Conservation (phyloP, 2,797 vertebrate species). For the Astyanax mexicanus region DNA sequence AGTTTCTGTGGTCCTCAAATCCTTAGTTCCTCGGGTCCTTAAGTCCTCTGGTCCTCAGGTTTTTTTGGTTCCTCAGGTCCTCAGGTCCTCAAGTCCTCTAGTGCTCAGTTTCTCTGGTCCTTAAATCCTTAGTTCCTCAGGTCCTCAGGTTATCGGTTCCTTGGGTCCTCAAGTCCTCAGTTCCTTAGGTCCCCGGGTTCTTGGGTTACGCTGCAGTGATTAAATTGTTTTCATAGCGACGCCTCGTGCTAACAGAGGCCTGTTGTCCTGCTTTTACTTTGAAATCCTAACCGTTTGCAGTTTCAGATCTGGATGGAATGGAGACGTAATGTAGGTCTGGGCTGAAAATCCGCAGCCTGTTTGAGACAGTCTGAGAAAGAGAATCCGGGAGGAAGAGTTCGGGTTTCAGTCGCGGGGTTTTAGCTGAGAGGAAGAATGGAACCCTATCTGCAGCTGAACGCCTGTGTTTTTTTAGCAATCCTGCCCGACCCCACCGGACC, state of each 20-base stretch:
- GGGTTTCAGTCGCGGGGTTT: conserved; percentile 54
- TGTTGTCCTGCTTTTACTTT: conserved; percentile 41
- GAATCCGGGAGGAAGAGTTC: conserved; percentile 43
- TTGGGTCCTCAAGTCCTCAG: too few relatives aligned
- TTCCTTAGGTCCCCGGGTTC: too few relatives aligned
- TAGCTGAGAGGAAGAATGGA: conserved; percentile 49
- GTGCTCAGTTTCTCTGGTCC: too few relatives aligned
- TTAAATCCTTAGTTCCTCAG: too few relatives aligned
- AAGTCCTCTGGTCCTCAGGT: too few relatives aligned
- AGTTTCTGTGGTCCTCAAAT: too few relatives aligned
- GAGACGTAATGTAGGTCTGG: conserved; percentile 38
- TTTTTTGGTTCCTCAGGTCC: too few relatives aligned
- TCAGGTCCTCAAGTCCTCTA: too few relatives aligned
- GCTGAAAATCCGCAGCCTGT: conserved; percentile 58
- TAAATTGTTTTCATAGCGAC: conserved; percentile 42
- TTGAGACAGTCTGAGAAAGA: conserved; percentile 52
- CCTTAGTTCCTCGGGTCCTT: too few relatives aligned
- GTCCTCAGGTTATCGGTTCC: too few relatives aligned
- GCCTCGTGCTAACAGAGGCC: conserved; percentile 32
- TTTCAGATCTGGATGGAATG: conserved; percentile 45
- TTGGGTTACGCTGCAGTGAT: conserved; percentile 28
- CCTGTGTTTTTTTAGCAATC: conserved; percentile 61
- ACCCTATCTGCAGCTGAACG: conserved; percentile 55
- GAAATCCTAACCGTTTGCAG: conserved; percentile 51
- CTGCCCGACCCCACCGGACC: conserved; percentile 48